Evolutionary conservation across 2,113 vertebrate species (phyloP), one percentile per base, ranked within the genome.

Genomic region (Sitta europaea): DNA sequence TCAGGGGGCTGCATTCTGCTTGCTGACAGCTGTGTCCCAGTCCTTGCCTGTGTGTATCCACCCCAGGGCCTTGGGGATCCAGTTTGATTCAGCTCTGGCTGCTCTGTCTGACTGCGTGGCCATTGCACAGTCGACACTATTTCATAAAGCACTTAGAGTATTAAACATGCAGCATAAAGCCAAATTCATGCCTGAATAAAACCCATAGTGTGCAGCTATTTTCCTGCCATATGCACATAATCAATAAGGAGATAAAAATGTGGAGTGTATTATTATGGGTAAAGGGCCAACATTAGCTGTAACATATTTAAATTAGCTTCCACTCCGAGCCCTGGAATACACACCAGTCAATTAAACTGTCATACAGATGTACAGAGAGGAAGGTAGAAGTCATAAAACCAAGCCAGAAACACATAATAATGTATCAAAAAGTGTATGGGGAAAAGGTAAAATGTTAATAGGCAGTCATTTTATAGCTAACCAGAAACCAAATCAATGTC

Each of bases 251-350:
- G 61, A 94, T 86, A 94, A 96, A 96, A 96, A 85, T 58, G 54
- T 63, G 76, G 48, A 86, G 47, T 77, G 86, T 57, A 51, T 96
- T 95, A 94, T 97, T 94, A 96, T 58, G 95, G 94, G 72, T 96
- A 94, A 97, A 97, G 86, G 94, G 84, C 90, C 72, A 90, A 88
- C 83, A 88, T 96, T 97, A 96, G 83, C 90, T 84, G 84, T 72
- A 95, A 95, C 93, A 54, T 96, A 97, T 97, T 97, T 96, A 97
- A 97, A 97, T 97, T 96, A 97, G 96, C 86, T 96, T 92, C 93
- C 80, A 94, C 88, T 82, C 85, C 0, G 11, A 88, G 93, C 87
- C 78, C 72, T 87, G 95, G 93, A 96, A 96, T 90, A 96, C 96
- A 95, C 83, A 91, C 81, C 86, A 96, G 97, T 96, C 96, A 96